Base-by-base conservation (phyloP, 1,140 invertebrate species). In the Platorchestia sp. region DNA sequence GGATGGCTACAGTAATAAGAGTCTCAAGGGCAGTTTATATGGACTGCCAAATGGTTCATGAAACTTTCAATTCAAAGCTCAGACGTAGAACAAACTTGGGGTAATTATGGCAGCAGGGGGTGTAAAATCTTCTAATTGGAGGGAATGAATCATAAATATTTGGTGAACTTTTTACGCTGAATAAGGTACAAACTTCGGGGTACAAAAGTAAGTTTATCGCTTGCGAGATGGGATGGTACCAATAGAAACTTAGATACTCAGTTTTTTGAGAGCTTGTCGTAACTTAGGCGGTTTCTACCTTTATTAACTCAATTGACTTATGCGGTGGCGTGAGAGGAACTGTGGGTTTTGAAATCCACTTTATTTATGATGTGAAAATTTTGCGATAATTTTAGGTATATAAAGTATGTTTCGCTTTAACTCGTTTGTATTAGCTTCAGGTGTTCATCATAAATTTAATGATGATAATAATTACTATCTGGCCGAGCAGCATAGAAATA, bases 1-100 rank as follows among this genome's bases (percentile, higher is more conserved):
- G 91, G 91, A 93, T 93, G 91, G 43, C 6, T 44, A 44, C 91
- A 93, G 91, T 93, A 93, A 93, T 93, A 93, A 93, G 91, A 93
- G 44, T 45, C 45, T 45, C 43, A 93, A 40, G 91, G 45, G 44
- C 45, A 45, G 44, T 36, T 93, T 93, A 93, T 93, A 93, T 93
- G 43, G 91, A 93, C 91, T 93, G 43, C 40, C 91, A 47, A 93
- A 93, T 45, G 45, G 43, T 93, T 44, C 91, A 93, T 93, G 43
- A 93, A 93, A 93, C 43, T 93, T 93, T 93, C 44, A 93, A 47
- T 47, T 93, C 43, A 93, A 16, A 44, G 45, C 45, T 14, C 91
- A 5, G 40, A 19, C 40, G 45, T 14, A 45, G 91, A 47, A 93
- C 87, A 40, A 44, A 93, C 43, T 93, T 40, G 36, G 40, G 91